Percentiles rank a stretch among this genome's conserved stretches.
Conservation (phyloP, 92 coral and sea anemone genomes). For the Palythoa caribaeorum region DNA sequence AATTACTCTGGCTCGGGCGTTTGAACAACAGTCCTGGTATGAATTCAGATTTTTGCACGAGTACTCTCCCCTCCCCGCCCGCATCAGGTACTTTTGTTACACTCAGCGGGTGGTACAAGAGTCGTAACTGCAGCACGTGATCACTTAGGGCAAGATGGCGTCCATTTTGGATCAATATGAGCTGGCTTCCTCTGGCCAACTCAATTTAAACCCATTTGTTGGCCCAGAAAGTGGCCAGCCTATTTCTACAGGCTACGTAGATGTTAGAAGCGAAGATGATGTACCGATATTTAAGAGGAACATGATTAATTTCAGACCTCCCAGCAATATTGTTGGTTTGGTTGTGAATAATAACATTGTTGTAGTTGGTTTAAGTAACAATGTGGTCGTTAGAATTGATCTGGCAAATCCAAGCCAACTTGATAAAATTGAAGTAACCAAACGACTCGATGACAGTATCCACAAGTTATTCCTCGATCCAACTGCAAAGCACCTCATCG, state of each 20-base stretch:
- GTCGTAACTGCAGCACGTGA: slow-evolving; percentile 26
- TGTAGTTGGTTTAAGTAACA: slow-evolving; percentile 81
- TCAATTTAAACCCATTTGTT: slow-evolving; percentile 78
- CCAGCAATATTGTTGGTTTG: slow-evolving; percentile 85
- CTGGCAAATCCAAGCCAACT: slow-evolving; percentile 85
- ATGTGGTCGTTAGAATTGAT: slow-evolving; percentile 86
- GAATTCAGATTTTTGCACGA: background rate
- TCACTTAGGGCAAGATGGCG: slow-evolving; percentile 80
- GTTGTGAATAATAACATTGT: slow-evolving; percentile 91
- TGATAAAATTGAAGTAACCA: slow-evolving; percentile 91
- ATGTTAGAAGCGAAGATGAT: slow-evolving; percentile 86
- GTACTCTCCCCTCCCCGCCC: background rate
- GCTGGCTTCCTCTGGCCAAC: slow-evolving; percentile 71
- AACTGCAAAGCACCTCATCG: slow-evolving; percentile 89
- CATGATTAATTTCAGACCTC: slow-evolving; percentile 95
- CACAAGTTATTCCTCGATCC: slow-evolving; percentile 91
- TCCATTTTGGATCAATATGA: slow-evolving; percentile 97
- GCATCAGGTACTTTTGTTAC: background rate
- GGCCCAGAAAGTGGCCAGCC: slow-evolving; percentile 66
- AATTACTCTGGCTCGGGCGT: too few relatives aligned
- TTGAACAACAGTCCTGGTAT: too few relatives aligned
- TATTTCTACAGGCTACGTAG: slow-evolving; percentile 93
- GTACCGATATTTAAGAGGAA: slow-evolving; percentile 92
- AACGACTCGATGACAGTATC: slow-evolving; percentile 87
- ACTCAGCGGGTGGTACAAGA: background rate